Conservation (phyloP, 2,113 vertebrate species). For the Coregonus clupeaformis region DNA sequence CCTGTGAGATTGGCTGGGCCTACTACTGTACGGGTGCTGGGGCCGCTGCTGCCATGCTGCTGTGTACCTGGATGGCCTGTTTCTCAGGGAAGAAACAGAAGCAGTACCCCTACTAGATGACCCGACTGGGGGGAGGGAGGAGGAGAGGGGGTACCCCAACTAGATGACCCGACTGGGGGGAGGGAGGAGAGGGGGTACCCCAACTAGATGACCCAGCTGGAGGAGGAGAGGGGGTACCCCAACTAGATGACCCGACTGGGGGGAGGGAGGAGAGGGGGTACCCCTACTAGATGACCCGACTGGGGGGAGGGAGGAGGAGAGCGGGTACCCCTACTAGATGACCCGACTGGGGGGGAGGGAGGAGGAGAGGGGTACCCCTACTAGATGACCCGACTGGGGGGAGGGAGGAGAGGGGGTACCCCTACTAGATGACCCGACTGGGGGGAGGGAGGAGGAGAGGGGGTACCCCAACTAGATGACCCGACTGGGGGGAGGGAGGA, state of each 20-base stretch:
- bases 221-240: background rate
- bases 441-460: background rate
- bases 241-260: background rate
- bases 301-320: constrained; percentile 21
- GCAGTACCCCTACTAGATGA: constrained; percentile 89
- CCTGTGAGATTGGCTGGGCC: constrained; percentile 95
- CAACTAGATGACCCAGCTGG: background rate
- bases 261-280: background rate
- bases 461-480: background rate
- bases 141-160: background rate
- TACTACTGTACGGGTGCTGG: constrained; percentile 93
- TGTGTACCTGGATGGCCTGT: constrained; percentile 95
- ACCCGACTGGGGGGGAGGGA: background rate
- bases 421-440: background rate
- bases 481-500: too few relatives aligned
- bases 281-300: background rate
- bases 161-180: background rate
- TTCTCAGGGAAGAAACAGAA: constrained; percentile 97
- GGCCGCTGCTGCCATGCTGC: constrained; percentile 81
- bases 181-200: background rate
- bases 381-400: background rate
- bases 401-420: background rate
- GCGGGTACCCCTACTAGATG: background rate
- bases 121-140: background rate
- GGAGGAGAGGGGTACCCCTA: background rate